phyloP scores from a whole-genome alignment of 2,888 invertebrate species.

The Archaeoteleia sp. region DNA sequence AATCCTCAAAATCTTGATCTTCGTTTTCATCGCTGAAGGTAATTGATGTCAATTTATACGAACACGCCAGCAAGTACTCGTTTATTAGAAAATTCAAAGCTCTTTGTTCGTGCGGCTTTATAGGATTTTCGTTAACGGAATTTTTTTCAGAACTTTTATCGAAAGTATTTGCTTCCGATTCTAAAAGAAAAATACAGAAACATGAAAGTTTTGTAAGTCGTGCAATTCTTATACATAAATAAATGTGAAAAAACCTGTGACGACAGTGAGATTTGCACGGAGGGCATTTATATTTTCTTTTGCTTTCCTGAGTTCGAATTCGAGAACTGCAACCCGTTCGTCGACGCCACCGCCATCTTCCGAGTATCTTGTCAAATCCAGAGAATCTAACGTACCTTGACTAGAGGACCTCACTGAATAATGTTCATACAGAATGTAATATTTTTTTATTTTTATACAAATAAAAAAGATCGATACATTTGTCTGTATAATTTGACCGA shows the following conservation, averaged over 20 bases:
- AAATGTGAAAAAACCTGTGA: conserved; percentile 78
- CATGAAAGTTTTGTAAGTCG: too few species aligned
- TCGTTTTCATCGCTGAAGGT: conserved; percentile 95
- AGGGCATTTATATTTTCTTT: conserved; percentile 89
- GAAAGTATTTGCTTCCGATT: conserved; percentile 75
- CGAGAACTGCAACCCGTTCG: conserved; percentile 87
- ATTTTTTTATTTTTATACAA: too few species aligned
- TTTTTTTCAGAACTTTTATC: conserved; percentile 74
- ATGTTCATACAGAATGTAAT: too few species aligned
- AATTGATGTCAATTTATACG: conserved; percentile 90
- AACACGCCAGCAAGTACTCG: conserved; percentile 86
- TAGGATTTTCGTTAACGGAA: conserved; percentile 73
- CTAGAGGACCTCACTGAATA: conserved; percentile 88
- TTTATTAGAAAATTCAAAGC: conserved; percentile 91
- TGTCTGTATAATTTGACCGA: too few species aligned
- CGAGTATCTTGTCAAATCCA: conserved; percentile 89
- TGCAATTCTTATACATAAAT: too few species aligned
- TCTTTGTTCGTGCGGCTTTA: conserved; percentile 88
- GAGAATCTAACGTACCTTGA: conserved; percentile 89
- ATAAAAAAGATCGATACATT: too few species aligned
- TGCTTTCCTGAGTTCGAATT: conserved; percentile 91
- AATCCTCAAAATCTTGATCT: conserved; percentile 93
- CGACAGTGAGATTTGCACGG: conserved; percentile 87
- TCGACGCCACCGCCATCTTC: conserved; percentile 91
- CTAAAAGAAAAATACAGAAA: too few species aligned